Conservation (phyloP, 2,113 vertebrate species). For the Amblyopsis rosae region DNA sequence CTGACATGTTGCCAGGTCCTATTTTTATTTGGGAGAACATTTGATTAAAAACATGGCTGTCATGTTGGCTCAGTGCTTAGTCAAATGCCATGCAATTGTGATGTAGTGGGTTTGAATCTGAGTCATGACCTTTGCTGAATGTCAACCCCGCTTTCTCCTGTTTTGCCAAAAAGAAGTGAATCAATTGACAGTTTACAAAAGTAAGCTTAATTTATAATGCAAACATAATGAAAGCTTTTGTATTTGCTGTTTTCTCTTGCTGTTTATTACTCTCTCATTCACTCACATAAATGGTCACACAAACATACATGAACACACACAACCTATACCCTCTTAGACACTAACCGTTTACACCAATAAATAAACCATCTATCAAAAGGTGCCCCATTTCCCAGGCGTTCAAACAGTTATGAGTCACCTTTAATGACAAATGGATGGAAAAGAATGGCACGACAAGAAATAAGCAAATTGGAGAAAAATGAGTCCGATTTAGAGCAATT, state of each 20-base stretch:
- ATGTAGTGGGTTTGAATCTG: not conserved
- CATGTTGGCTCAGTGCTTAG: too few relatives aligned
- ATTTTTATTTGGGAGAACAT: too few relatives aligned
- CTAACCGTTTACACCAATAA: constrained; percentile 47
- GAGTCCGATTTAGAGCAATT: constrained; percentile 33
- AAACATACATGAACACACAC: constrained; percentile 10
- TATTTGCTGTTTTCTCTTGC: not conserved
- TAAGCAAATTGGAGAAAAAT: constrained; percentile 46
- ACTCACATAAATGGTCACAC: constrained; percentile 5
- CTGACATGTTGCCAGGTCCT: too few relatives aligned
- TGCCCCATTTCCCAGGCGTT: constrained; percentile 34
- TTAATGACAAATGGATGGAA: constrained; percentile 30
- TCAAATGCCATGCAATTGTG: too few relatives aligned
- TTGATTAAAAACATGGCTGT: too few relatives aligned
- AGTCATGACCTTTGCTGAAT: not conserved
- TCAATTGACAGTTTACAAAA: too few relatives aligned
- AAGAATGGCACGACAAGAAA: constrained; percentile 27
- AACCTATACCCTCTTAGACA: constrained; percentile 18
- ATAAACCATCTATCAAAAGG: constrained; percentile 38
- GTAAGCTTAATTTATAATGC: too few relatives aligned
- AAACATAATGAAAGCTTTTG: too few relatives aligned
- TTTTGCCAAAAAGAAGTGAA: too few relatives aligned
- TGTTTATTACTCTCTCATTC: constrained; percentile 26
- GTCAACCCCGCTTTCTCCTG: too few relatives aligned
- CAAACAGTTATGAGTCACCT: constrained; percentile 17